Conservation (phyloP, 2,797 vertebrate species). For the Enteromius mattozi region DNA sequence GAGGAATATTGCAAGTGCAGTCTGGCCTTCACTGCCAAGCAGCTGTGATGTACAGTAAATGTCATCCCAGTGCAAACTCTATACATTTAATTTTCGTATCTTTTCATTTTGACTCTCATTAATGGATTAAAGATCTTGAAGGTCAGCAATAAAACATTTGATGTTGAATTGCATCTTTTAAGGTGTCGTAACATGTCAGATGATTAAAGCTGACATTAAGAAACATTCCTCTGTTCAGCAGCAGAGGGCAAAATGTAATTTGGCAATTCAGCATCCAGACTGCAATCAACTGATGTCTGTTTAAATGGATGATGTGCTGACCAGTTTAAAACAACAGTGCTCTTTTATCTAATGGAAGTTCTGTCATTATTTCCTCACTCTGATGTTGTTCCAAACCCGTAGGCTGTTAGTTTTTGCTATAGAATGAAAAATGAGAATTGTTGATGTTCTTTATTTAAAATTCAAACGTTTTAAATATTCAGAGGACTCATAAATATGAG, state of each 20-base stretch:
- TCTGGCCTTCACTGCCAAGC: conserved; percentile 29
- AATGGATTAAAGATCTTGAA: conserved; percentile 54
- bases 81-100: conserved; percentile 47
- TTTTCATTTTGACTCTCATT: conserved; percentile 54
- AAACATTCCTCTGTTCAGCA: conserved; percentile 18
- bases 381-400: not conserved
- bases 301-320: not conserved
- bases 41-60: conserved; percentile 51
- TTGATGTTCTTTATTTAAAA: not conserved
- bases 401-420: not conserved
- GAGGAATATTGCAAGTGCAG: conserved; percentile 21
- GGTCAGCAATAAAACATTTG: conserved; percentile 47
- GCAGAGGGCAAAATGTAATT: conserved; percentile 20
- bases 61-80: conserved; percentile 51
- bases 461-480: too few relatives aligned
- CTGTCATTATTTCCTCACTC: not conserved
- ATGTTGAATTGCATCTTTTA: conserved; percentile 50
- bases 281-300: conserved; percentile 2
- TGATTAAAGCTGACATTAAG: conserved; percentile 53
- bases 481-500: conserved; percentile 12
- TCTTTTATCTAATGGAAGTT: conserved; percentile 7
- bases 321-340: not conserved
- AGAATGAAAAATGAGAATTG: not conserved
- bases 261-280: conserved; percentile 18
- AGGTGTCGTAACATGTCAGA: conserved; percentile 35